Evolutionary conservation across 2,113 vertebrate species (phyloP).

Genomic region (Hippocampus barbouri): DNA sequence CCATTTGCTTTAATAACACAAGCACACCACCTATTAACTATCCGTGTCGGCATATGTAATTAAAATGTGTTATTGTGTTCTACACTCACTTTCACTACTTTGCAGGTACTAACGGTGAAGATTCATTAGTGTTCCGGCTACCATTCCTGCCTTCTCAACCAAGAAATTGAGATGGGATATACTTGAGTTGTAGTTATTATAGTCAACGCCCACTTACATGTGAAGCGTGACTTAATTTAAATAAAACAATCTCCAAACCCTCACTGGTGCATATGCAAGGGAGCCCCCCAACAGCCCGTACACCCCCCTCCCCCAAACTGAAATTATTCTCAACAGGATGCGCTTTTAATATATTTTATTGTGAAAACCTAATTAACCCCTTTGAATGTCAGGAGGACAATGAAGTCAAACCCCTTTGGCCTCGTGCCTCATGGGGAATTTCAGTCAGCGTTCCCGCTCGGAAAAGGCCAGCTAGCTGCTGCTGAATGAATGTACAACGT

Average conservation of each 20-base stretch:
- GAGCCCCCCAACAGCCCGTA: background rate
- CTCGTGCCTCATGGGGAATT: constrained; percentile 35
- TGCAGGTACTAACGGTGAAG: background rate
- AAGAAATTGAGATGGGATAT: background rate
- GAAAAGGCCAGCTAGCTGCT: constrained; percentile 59
- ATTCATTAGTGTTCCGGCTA: background rate
- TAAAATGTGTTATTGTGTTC: constrained; percentile 5
- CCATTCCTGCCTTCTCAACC: constrained; percentile 2
- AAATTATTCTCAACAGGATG: background rate
- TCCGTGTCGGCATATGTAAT: background rate
- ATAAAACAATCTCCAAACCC: background rate
- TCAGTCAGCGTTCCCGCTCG: constrained; percentile 45
- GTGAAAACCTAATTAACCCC: constrained; percentile 22
- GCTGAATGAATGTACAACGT: constrained; percentile 39
- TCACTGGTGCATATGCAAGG: background rate
- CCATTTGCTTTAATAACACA: constrained; percentile 3
- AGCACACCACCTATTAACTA: background rate
- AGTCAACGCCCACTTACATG: background rate
- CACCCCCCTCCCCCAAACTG: too few relatives aligned
- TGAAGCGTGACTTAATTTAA: background rate
- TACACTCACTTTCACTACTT: background rate
- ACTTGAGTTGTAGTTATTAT: background rate
- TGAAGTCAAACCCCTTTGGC: constrained; percentile 27
- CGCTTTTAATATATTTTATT: background rate
- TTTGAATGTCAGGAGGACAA: constrained; percentile 10